Percentiles rank a stretch among this genome's conserved stretches.
Evolutionary conservation across 2,113 vertebrate genomes (phyloP).

Genomic region (Cisticola juncidis): DNA sequence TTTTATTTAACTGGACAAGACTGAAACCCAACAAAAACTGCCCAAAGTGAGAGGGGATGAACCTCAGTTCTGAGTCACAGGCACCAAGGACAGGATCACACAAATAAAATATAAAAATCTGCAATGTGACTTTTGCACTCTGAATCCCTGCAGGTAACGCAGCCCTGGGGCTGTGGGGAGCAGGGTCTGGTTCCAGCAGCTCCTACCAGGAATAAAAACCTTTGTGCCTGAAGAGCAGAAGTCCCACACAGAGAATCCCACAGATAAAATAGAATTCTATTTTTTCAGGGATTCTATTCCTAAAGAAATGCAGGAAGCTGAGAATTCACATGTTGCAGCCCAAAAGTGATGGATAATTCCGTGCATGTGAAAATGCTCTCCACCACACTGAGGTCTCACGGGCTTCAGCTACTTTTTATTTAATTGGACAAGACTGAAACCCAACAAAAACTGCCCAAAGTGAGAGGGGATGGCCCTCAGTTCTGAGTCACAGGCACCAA

Average conservation of each 20-base stretch:
- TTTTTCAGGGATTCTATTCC: not conserved
- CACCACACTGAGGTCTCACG: accelerated
- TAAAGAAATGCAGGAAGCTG: not conserved
- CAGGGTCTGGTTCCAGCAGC: not conserved
- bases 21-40: not conserved
- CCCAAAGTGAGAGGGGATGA: not conserved
- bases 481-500: not conserved
- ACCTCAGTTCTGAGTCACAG: not conserved
- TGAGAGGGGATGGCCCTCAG: not conserved
- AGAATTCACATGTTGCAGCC: not conserved
- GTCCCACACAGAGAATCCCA: not conserved
- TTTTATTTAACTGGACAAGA: not conserved
- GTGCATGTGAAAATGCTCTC: accelerated
- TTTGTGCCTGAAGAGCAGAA: not conserved
- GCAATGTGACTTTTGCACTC: not conserved
- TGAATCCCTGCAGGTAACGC: accelerated
- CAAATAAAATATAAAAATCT: accelerated
- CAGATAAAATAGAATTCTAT: constrained; percentile 12
- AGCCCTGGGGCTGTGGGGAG: accelerated
- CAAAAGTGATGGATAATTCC: accelerated
- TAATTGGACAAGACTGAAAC: not conserved
- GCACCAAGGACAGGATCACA: not conserved
- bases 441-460: not conserved
- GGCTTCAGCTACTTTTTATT: not conserved
- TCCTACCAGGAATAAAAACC: not conserved